phyloP scores from a whole-genome alignment of 1,140 invertebrate genomes.

The Calephelis virginiensis region DNA sequence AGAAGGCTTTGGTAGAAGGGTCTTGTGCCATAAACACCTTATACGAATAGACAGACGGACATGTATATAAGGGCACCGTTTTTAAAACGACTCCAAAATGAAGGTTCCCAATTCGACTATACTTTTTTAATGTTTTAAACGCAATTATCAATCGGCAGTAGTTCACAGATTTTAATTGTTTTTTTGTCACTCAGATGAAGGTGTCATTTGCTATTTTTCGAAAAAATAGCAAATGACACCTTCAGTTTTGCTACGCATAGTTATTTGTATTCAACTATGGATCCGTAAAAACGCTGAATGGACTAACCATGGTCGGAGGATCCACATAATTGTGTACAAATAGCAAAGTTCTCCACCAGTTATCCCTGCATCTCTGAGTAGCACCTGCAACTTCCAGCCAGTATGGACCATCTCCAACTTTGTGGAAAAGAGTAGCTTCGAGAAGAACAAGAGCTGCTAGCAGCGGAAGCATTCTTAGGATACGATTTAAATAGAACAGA shows the following conservation, averaged over 20 bases:
- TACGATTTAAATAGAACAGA: constrained; percentile 79
- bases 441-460: constrained; percentile 79
- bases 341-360: constrained; percentile 79
- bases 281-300: constrained; percentile 10
- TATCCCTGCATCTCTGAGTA: constrained; percentile 60
- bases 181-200: too few relatives aligned
- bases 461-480: constrained; percentile 80
- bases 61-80: too few relatives aligned
- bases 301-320: constrained; percentile 56
- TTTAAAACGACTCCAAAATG: too few relatives aligned
- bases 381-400: constrained; percentile 71
- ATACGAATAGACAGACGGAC: too few relatives aligned
- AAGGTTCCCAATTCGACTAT: too few relatives aligned
- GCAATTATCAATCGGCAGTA: too few relatives aligned
- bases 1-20: too few relatives aligned
- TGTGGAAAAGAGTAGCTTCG: constrained; percentile 77
- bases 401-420: constrained; percentile 80
- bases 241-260: not conserved
- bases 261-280: not conserved
- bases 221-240: too few relatives aligned
- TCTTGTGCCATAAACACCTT: too few relatives aligned
- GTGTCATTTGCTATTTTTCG: too few relatives aligned
- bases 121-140: too few relatives aligned
- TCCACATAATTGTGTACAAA: constrained; percentile 79
- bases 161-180: too few relatives aligned